Percentiles rank a stretch among this genome's conserved stretches.
These are phyloP conservation scores for Montipora sp. DNA, from an alignment of 64 coral and sea anemone species.

Conservation along the genomic window DNA sequence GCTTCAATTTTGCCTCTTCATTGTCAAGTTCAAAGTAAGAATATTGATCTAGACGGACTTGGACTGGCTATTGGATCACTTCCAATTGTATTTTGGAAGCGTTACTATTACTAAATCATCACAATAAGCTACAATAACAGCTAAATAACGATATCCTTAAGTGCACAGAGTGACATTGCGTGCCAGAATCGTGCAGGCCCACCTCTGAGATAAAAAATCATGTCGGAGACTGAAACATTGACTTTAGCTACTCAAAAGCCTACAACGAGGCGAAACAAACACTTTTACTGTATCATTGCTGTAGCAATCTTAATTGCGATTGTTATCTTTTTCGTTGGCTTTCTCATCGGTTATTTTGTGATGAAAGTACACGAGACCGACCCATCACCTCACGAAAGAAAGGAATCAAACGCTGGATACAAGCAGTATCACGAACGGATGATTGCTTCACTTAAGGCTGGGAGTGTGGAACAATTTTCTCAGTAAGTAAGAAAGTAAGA, in stretches of 20 bases:
- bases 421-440: slow-evolving; percentile 35
- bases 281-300: slow-evolving; percentile 8
- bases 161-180: too few species aligned
- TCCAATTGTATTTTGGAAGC: too few species aligned
- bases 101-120: too few species aligned
- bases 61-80: too few species aligned
- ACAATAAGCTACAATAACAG: too few species aligned
- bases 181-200: too few species aligned
- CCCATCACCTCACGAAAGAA: too few species aligned
- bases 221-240: background rate
- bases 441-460: slow-evolving; percentile 40
- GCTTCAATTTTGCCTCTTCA: too few species aligned
- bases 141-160: too few species aligned
- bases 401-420: background rate
- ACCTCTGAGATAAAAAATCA: too few species aligned
- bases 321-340: slow-evolving; percentile 69
- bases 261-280: background rate
- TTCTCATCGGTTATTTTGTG: slow-evolving; percentile 65
- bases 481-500: slow-evolving; percentile 40
- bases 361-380: slow-evolving; percentile 29
- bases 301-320: slow-evolving; percentile 44
- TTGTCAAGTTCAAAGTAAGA: too few species aligned
- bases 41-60: too few species aligned
- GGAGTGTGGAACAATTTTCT: slow-evolving; percentile 65
- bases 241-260: background rate